Evolutionary conservation across 2,888 invertebrate genomes (phyloP), one percentile per base, ranked within the genome.

Genomic region (Euphydryas editha): DNA sequence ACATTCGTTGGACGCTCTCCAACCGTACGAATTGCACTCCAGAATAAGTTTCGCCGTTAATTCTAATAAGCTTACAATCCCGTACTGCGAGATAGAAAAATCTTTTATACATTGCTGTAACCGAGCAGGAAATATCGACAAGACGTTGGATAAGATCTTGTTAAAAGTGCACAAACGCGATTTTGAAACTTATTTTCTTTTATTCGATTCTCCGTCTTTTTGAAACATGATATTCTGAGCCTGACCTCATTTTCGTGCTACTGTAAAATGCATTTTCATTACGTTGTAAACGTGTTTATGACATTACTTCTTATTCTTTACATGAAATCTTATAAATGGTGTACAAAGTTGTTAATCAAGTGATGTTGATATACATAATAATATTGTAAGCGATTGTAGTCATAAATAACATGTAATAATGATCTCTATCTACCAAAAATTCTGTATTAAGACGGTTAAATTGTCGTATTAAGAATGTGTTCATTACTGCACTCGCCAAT

Each of bases 1-100:
- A 36, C 30, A 30, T 30, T 30, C 36, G 24, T 54, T 54, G 54
- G 54, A 54, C n/a, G 36, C 36, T 54, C 36, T 54, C 54, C 54
- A 54, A 54, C 21, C 20, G 36, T 15, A 24, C 54, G n/a, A 36
- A 51, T 30, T 24, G 51, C 24, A 51, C n/a, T 51, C n/a, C 24
- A 24, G 51, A 24, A 51, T 51, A 24, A 54, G 54, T 54, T 54
- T 54, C 54, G 17, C 30, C 30, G 36, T 54, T 54, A 54, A 54
- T 54, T 54, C 54, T 36, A 54, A 54, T 54, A 51, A 51, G 49
- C 49, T 54, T n/a, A 36, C 30, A 11, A 30, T 54, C 36, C 17
- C 15, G 4, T 36, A 17, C 11, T 36, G 17, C 36, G 17, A 54
- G 10, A 54, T 54, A n/a, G 54, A 54, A 54, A 54, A 54, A 54